Conservation (phyloP, 35 echinoderm and acorn worm species). For the Heliocidaris tuberculata region DNA sequence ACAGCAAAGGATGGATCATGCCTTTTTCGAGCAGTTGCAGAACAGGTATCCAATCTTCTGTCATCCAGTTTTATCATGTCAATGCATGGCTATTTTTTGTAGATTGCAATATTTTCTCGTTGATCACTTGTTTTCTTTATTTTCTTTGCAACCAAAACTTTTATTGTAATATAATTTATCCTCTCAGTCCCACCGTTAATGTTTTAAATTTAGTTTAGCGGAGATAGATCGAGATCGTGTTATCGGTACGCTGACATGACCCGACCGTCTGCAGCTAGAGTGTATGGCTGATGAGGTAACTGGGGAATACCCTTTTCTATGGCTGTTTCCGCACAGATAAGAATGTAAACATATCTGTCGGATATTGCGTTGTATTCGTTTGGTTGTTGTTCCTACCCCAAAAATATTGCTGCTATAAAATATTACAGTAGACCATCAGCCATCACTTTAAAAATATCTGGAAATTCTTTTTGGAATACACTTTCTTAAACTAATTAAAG, state of each 20-base stretch:
- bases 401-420: not conserved
- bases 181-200: not conserved
- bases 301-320: not conserved
- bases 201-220: not conserved
- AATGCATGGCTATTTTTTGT: not conserved
- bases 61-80: not conserved
- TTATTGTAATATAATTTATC: too few species aligned
- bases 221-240: not conserved
- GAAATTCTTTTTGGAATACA: too few species aligned
- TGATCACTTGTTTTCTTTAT: not conserved
- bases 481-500: too few species aligned
- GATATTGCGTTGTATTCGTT: not conserved
- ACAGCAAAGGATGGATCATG: conserved; percentile 98
- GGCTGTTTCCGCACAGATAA: not conserved
- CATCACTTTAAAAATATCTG: too few species aligned
- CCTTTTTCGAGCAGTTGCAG: conserved; percentile 93
- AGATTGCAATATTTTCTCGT: not conserved
- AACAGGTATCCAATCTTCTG: conserved; percentile 70
- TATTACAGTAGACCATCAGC: too few species aligned
- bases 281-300: not conserved
- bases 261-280: not conserved
- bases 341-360: not conserved
- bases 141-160: too few species aligned
- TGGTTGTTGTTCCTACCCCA: not conserved
- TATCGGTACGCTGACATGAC: not conserved